Conservation (phyloP, 1,140 invertebrate species). For the Zaprionus camerounensis region DNA sequence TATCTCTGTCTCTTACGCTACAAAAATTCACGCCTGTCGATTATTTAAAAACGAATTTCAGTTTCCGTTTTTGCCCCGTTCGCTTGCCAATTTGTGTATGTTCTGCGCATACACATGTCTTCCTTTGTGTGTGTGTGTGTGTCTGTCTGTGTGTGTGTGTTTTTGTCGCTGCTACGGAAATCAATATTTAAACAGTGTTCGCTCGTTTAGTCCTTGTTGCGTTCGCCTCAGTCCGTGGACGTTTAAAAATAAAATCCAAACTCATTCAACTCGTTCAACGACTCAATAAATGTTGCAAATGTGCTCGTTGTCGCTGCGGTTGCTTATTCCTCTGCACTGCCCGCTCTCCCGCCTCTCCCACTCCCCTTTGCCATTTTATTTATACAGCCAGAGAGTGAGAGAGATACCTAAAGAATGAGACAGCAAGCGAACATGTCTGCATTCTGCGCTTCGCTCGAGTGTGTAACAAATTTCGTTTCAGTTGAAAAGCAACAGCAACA, state of each 20-base stretch:
- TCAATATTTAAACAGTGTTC: conserved; percentile 75
- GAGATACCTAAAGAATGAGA: neutral
- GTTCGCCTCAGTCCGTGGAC: conserved; percentile 40
- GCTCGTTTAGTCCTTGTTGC: conserved; percentile 67
- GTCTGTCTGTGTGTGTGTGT: conserved; percentile 11
- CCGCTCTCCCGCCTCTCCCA: neutral
- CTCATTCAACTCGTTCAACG: conserved; percentile 81
- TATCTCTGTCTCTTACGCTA: conserved; percentile 31
- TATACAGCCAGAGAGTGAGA: conserved; percentile 46
- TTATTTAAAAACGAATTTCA: conserved; percentile 69
- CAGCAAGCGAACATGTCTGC: conserved; percentile 30
- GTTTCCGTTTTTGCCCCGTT: conserved; percentile 27
- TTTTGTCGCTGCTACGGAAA: conserved; percentile 65
- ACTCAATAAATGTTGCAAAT: conserved; percentile 82
- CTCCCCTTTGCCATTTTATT: conserved; percentile 55
- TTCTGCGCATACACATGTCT: conserved; percentile 5
- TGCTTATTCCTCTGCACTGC: conserved; percentile 35
- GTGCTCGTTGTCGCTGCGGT: conserved; percentile 62
- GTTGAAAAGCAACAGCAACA: conserved; percentile 58
- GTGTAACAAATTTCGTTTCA: conserved; percentile 66
- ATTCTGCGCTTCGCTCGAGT: conserved; percentile 46
- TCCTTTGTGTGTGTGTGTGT: conserved; percentile 8
- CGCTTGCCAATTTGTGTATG: conserved; percentile 43
- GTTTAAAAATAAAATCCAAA: conserved; percentile 81
- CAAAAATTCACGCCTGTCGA: conserved; percentile 55